A percentile compares a stretch with the other conserved stretches of the same genome.
Evolutionary conservation across 2,113 vertebrate genomes (phyloP).

Genomic region (Pelobates fuscus): DNA sequence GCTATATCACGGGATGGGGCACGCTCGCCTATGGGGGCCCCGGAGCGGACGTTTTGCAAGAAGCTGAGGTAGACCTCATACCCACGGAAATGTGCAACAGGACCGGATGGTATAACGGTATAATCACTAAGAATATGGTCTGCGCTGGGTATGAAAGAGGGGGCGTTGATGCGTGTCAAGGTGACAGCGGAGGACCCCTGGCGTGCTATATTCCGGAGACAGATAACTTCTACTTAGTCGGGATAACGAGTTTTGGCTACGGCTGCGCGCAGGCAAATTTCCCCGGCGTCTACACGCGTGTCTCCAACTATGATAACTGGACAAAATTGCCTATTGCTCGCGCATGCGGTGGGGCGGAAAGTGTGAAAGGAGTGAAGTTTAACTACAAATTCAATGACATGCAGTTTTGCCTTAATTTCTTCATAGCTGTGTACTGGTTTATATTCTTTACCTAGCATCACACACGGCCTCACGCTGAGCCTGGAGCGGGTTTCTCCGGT

Average conservation of each 20-base stretch:
- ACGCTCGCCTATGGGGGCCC: conserved; percentile 22
- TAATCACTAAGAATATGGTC: conserved; percentile 26
- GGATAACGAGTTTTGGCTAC: conserved; percentile 67
- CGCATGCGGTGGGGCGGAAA: too few species aligned
- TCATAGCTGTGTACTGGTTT: too few species aligned
- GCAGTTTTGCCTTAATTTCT: too few species aligned
- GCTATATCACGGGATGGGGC: conserved; percentile 53
- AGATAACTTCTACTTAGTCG: conserved; percentile 56
- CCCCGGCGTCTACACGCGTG: conserved; percentile 67
- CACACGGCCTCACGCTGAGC: too few species aligned
- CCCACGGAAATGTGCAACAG: conserved; percentile 13
- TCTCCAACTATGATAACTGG: conserved; percentile 56
- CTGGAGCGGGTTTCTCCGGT: too few species aligned
- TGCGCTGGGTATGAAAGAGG: conserved; percentile 28
- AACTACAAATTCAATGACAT: too few species aligned
- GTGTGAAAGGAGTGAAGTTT: too few species aligned
- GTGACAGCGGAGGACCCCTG: conserved; percentile 73
- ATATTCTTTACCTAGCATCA: too few species aligned
- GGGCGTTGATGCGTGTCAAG: conserved; percentile 31
- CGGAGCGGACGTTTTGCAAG: conserved; percentile 15
- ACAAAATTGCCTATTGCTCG: neutral
- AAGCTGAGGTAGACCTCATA: conserved; percentile 21
- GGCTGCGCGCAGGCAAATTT: conserved; percentile 63
- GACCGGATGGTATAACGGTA: conserved; percentile 10
- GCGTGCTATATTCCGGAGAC: conserved; percentile 58